Evolutionary conservation across 1,140 invertebrate species (phyloP).

Genomic region (Homalodisca vitripennis): DNA sequence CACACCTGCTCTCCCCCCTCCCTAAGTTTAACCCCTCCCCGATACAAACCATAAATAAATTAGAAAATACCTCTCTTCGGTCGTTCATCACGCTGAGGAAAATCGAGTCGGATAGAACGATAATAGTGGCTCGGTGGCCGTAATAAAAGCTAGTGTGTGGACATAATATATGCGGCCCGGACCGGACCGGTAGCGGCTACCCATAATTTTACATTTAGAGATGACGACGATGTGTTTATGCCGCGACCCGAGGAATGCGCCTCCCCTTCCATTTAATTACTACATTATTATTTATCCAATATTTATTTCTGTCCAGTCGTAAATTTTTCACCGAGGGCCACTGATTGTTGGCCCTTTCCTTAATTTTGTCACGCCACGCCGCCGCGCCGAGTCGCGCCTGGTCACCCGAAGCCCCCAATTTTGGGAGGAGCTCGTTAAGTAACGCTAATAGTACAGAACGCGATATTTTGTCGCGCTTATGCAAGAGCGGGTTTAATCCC

Average conservation of each 20-base stretch:
- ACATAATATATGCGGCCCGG: constrained; percentile 14
- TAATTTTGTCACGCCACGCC: constrained; percentile 6
- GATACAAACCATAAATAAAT: constrained; percentile 9
- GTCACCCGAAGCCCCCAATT: background rate
- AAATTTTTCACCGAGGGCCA: constrained; percentile 1
- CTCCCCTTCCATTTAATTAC: constrained; percentile 10
- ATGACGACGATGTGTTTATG: constrained; percentile 1
- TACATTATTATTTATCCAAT: constrained; percentile 14
- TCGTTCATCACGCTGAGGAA: background rate
- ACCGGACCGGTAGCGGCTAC: constrained; percentile 9
- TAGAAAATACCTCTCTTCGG: background rate
- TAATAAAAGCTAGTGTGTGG: too few relatives aligned
- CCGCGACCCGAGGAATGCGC: constrained; percentile 10
- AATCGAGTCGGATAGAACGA: too few relatives aligned
- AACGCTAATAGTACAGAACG: constrained; percentile 4
- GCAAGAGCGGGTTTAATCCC: background rate
- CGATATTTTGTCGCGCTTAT: constrained; percentile 6
- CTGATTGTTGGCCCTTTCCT: constrained; percentile 4
- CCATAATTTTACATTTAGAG: constrained; percentile 14
- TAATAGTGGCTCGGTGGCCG: too few relatives aligned
- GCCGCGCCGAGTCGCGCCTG: background rate
- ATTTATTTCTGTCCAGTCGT: constrained; percentile 5
- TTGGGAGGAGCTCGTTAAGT: constrained; percentile 6
- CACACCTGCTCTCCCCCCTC: constrained; percentile 1
- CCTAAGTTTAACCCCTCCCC: background rate